Conservation (phyloP, 1,140 invertebrate genomes). For the Drosophila yakuba region DNA sequence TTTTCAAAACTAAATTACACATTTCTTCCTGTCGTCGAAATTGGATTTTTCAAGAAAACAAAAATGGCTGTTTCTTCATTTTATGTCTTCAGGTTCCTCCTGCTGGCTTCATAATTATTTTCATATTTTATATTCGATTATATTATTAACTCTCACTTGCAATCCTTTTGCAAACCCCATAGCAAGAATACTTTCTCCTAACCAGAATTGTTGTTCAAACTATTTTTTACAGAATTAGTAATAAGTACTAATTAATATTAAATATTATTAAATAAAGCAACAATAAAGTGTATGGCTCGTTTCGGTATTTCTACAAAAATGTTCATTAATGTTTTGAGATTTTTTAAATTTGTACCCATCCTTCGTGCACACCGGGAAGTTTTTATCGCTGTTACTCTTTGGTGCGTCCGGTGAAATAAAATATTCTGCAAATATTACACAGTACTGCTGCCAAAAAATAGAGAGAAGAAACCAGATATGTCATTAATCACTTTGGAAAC, state of each 20-base stretch:
- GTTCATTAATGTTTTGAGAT: not conserved
- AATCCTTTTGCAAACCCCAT: not conserved
- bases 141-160: conserved; percentile 2
- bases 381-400: conserved; percentile 22
- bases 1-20: too few species aligned
- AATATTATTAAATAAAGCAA: not conserved
- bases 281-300: not conserved
- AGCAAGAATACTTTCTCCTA: too few species aligned
- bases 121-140: conserved; percentile 3
- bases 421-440: conserved; percentile 51
- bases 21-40: not conserved
- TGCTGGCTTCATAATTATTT: not conserved
- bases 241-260: not conserved
- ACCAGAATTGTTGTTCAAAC: too few species aligned
- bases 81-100: not conserved
- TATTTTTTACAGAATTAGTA: too few species aligned
- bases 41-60: conserved; percentile 26
- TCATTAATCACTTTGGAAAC: conserved; percentile 73
- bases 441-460: conserved; percentile 33
- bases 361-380: conserved; percentile 54
- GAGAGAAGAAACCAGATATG: conserved; percentile 38
- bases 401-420: conserved; percentile 42
- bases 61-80: not conserved
- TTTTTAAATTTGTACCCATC: conserved; percentile 29
- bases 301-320: not conserved